phyloP scores from a whole-genome alignment of 2,888 invertebrate species.

The Pterostichus niger region DNA sequence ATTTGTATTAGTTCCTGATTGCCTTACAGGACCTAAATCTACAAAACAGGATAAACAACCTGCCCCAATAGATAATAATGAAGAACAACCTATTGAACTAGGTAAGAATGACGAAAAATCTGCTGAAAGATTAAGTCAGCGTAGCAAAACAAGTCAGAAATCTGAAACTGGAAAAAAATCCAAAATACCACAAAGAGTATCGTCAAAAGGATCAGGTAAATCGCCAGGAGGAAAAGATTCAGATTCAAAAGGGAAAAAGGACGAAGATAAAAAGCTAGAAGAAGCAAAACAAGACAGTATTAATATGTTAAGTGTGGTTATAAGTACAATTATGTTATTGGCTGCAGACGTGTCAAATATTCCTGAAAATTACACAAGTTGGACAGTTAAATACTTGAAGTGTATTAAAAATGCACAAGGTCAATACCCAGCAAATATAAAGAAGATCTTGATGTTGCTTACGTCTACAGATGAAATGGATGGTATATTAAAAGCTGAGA shows the following conservation, averaged over 20 bases:
- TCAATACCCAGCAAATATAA: constrained; percentile 70
- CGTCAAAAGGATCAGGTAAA: neutral
- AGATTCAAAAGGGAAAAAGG: neutral
- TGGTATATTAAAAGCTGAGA: no score
- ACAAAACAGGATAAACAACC: no score
- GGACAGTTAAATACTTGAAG: constrained; percentile 69
- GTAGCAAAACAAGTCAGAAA: no score
- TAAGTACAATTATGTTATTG: constrained; percentile 71
- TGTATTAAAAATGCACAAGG: constrained; percentile 70
- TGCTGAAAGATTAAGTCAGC: no score
- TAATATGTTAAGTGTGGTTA: constrained; percentile 70
- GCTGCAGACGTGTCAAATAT: constrained; percentile 69
- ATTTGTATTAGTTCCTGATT: no score
- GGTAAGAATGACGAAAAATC: no score
- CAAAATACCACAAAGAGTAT: neutral
- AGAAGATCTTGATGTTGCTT: constrained; percentile 67
- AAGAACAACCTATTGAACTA: no score
- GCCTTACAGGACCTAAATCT: no score
- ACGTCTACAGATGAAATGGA: no score
- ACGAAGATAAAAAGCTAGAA: neutral
- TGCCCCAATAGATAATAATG: no score
- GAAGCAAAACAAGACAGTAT: constrained; percentile 62
- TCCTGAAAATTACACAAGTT: constrained; percentile 68
- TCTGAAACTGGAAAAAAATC: neutral
- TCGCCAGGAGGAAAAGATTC: neutral